Conservation (phyloP, 2,113 vertebrate species). For the Calyptommatus sinebrachiatus region DNA sequence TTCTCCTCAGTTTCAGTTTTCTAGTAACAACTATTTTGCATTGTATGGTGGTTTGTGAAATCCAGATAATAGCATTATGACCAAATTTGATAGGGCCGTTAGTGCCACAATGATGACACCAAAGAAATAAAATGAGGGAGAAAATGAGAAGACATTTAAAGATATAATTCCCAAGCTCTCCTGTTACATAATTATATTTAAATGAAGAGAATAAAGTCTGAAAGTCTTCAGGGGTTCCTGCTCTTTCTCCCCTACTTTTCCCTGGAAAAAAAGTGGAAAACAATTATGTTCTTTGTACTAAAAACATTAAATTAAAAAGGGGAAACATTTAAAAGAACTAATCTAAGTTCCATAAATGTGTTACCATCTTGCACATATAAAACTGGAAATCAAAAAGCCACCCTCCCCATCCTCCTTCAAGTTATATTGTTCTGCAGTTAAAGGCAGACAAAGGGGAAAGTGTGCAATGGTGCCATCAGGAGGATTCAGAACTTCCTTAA, state of each 20-base stretch:
- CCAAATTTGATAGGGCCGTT: background rate
- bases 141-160: background rate
- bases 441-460: background rate
- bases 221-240: background rate
- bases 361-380: constrained; percentile 11
- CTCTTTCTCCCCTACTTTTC: background rate
- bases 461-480: background rate
- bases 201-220: background rate
- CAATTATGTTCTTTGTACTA: constrained; percentile 9
- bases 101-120: background rate
- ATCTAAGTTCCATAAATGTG: constrained; percentile 3
- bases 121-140: background rate
- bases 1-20: no score
- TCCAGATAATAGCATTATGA: no score
- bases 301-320: constrained; percentile 1
- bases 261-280: background rate
- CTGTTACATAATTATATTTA: background rate
- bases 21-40: no score
- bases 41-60: no score
- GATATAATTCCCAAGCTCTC: background rate
- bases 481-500: background rate
- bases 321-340: constrained; percentile 1
- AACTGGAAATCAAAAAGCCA: background rate
- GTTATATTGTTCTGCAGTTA: background rate
- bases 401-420: background rate